These are phyloP conservation scores for Oryzias woworae DNA, from an alignment of 2,113 vertebrate species.

Conservation along the genomic window DNA sequence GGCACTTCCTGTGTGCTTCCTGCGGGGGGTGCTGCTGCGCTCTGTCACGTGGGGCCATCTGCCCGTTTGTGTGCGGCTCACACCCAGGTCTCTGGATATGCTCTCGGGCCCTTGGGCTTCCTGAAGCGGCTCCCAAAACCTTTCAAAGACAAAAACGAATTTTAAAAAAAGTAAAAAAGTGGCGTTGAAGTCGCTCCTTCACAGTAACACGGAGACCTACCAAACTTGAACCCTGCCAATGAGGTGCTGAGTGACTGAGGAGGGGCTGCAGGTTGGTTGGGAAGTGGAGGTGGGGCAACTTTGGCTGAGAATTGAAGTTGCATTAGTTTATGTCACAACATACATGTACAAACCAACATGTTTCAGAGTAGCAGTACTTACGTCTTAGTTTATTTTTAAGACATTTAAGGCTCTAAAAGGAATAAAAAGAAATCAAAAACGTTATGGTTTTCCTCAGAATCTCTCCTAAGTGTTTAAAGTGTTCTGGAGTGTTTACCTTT, in stretches of 20 bases:
- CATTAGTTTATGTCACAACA: slow-evolving; percentile 1
- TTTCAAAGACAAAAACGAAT: slow-evolving; percentile 48
- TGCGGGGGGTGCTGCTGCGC: slow-evolving; percentile 15
- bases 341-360: neutral
- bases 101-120: slow-evolving; percentile 93
- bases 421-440: slow-evolving; percentile 1
- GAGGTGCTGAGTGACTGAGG: slow-evolving; percentile 20
- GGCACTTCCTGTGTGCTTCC: slow-evolving; percentile 16
- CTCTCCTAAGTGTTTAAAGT: too few species aligned
- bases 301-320: slow-evolving; percentile 47
- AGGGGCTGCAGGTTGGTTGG: slow-evolving; percentile 19
- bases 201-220: slow-evolving; percentile 38
- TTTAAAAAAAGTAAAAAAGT: too few species aligned
- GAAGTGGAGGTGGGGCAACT: slow-evolving; percentile 20
- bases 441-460: neutral
- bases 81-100: slow-evolving; percentile 85
- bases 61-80: slow-evolving; percentile 22
- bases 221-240: slow-evolving; percentile 60
- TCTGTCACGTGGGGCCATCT: too few species aligned
- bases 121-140: slow-evolving; percentile 89
- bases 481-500: slow-evolving; percentile 48
- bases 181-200: too few species aligned
- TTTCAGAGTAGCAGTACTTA: slow-evolving; percentile 44
- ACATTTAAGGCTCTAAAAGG: slow-evolving; percentile 71
- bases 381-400: slow-evolving; percentile 66